Percentiles rank a stretch among this genome's conserved stretches.
Evolutionary conservation across 2,888 invertebrate genomes (phyloP).

Genomic region (Pollenia amentaria): DNA sequence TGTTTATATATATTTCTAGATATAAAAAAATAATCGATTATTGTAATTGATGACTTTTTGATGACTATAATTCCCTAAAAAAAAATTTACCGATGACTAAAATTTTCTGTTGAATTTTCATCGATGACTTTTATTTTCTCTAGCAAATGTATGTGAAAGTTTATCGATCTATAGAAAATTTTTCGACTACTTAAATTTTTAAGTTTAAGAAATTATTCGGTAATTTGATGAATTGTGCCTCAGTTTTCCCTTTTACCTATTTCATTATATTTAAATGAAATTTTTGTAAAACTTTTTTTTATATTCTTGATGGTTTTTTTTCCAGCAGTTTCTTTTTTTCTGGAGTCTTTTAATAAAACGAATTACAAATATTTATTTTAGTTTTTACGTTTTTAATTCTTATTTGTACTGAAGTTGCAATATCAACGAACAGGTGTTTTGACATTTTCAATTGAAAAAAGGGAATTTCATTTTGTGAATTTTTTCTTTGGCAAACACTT

Average conservation of each 20-base stretch:
- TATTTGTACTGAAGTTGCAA: constrained; percentile 41
- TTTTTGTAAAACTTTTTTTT: constrained; percentile 40
- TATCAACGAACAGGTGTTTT: constrained; percentile 50
- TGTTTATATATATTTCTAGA: too few species aligned
- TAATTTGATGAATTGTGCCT: constrained; percentile 8
- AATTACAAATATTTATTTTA: constrained; percentile 67
- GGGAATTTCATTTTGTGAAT: constrained; percentile 16
- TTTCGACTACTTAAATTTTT: not conserved
- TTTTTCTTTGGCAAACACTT: constrained; percentile 10
- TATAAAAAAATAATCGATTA: too few species aligned
- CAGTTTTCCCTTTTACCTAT: not conserved
- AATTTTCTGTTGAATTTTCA: not conserved
- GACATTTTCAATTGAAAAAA: constrained; percentile 22
- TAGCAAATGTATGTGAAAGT: not conserved
- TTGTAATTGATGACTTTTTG: too few species aligned
- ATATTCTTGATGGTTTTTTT: not conserved
- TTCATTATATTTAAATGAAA: constrained; percentile 40
- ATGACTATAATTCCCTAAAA: not conserved
- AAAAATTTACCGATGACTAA: not conserved
- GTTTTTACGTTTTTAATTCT: constrained; percentile 62
- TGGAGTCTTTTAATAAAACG: constrained; percentile 28
- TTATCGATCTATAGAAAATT: not conserved
- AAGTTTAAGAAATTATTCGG: not conserved
- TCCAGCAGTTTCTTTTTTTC: not conserved
- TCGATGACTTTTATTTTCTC: not conserved